These are phyloP conservation scores for Rostratula benghalensis DNA, from an alignment of 2,113 vertebrate genomes.

Conservation along the genomic window DNA sequence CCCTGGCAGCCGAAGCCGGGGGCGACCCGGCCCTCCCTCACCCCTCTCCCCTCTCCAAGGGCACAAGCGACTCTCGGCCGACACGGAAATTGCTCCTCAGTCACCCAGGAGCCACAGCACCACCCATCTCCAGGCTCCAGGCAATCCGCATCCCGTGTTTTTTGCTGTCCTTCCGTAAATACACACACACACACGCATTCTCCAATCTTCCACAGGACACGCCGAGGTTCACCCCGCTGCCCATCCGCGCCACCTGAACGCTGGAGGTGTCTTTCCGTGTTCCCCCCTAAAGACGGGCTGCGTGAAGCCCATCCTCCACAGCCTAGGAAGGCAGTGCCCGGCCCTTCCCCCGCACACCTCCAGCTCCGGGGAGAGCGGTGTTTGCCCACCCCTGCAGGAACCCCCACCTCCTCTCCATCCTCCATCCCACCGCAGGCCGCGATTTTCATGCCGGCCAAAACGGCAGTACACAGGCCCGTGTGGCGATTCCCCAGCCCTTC, in stretches of 20 bases:
- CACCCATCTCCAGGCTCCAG: neutral
- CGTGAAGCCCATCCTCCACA: neutral
- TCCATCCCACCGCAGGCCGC: neutral
- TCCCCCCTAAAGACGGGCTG: too few relatives aligned
- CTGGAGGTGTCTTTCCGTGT: neutral
- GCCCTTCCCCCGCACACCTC: neutral
- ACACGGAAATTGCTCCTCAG: neutral
- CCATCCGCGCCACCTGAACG: neutral
- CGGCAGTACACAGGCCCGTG: accelerated
- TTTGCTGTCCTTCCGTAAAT: neutral
- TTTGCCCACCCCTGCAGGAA: neutral
- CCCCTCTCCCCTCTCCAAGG: accelerated
- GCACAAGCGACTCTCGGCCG: neutral
- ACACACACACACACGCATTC: accelerated
- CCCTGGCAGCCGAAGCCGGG: neutral
- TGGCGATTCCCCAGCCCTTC: neutral
- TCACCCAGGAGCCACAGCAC: neutral
- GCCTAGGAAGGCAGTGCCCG: neutral
- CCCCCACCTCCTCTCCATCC: neutral
- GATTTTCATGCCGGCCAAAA: neutral
- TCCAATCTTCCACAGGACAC: neutral
- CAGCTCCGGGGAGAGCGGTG: accelerated
- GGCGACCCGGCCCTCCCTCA: too few relatives aligned
- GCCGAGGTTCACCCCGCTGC: neutral
- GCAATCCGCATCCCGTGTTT: neutral